Evolutionary conservation across 2,113 vertebrate species (phyloP), one percentile per base, ranked within the genome.

Genomic region (Leptobrachium ailaonicum): DNA sequence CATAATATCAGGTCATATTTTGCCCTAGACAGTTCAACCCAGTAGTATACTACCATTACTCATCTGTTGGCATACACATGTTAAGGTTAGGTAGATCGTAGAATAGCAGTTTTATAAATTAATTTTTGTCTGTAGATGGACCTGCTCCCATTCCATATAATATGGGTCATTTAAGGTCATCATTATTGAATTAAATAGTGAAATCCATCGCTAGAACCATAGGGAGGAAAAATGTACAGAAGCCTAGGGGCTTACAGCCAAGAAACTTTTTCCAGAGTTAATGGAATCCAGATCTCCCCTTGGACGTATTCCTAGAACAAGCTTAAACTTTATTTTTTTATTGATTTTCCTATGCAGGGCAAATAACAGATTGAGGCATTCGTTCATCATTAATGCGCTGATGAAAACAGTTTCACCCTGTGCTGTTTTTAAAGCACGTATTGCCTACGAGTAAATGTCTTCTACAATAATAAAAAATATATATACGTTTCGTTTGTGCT

Each of bases 321-420:
- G 56, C 68, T 79, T 64, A 63, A 79, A 66, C 43, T 14, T 68
- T 66, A 44, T 45, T 14, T 47, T 75, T 79, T 73, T 79, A 79
- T 79, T 72, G 77, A 79, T 73, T 79, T 79, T 79, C 77, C 77
- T 72, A 66, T 79, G 69, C 60, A 66, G 13, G 12, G 66, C 50
- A 72, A 50, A 79, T 47, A 78, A 42, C 60, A 47, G 47, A 79
- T 63, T 79, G 62, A 79, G 50, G 45, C 41, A 58, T 60, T 13
- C 58, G 43, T 64, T 20, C 11, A 79, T 79, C 58, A 72, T 79
- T 70, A 64, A 44, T 6, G 41, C 14, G 4, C 5, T 42, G 32
- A 11, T 54, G 9, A 56, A 54, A 56, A 67, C n/a, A 44, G 9
- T 41, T 53, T 54, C 50, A 47, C n/a, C 43, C 32, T 60, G 9